Evolutionary conservation across 1,140 invertebrate species (phyloP), one percentile per base, ranked within the genome.

Genomic region (Scaptomyza hsui): DNA sequence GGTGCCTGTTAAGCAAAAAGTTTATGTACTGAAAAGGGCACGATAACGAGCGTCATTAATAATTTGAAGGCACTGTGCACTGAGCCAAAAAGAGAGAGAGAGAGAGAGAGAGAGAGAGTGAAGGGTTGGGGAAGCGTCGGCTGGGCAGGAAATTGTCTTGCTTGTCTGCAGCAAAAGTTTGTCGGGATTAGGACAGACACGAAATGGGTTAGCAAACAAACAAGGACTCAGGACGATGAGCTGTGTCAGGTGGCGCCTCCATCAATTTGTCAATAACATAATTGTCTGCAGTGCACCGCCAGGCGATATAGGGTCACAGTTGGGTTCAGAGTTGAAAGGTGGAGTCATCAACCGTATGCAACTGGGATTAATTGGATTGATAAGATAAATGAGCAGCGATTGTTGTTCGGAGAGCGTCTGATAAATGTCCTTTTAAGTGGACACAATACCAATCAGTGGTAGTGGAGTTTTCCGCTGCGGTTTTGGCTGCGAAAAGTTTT

Each of bases 11-110:
- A 76, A 83, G 73, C 82, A 35, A 81, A 89, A 89, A 89, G 78
- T 89, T 89, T 89, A 89, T 89, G 86, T 89, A 89, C 86, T 82
- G 86, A 89, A 89, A 89, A 88, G 82, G 81, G 86, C 86, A 89
- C 62, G 86, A 89, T 89, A 89, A 89, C 86, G 86, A 89, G 86
- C 72, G 78, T 62, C 86, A 89, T 89, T 89, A 89, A 89, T 89
- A 89, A 89, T 89, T 76, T 73, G 77, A 86, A 42, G 82, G 53
- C 72, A 76, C 82, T 62, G 74, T 75, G 53, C 67, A 47, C 13
- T 39, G 21, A 26, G 47, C 18, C n/a, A 18, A 5, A 21, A n/a
- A 7, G 13, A 16, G 15, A 13, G 10, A 16, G 5, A 16, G 5
- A 15, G 13, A 24, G 60, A 51, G n/a, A n/a, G n/a, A n/a, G 29